Base-by-base conservation (phyloP, 2,797 vertebrate genomes). In the Tamandua tetradactyla region DNA sequence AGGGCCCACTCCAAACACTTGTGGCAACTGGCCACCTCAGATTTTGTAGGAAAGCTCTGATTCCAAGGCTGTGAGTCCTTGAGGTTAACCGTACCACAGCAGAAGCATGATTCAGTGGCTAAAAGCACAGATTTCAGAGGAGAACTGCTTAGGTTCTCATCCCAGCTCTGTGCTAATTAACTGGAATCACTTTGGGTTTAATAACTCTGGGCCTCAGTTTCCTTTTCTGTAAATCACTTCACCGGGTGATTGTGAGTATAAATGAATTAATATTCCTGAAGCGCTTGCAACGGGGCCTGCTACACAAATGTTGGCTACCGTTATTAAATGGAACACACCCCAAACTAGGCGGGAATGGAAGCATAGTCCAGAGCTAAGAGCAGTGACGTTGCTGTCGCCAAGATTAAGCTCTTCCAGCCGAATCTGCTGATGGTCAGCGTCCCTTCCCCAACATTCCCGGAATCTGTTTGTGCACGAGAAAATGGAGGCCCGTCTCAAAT, bases 371-470 rank as follows among this genome's bases (percentile, higher is more conserved):
- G 55, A 72, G 80, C 23, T 59, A 71, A 76, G 93, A 71, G 47
- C 32, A 80, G n/a, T 1, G n/a, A 18, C 20, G 30, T 27, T 47
- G 40, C 23, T n/a, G 66, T 49, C 5, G 3, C 59, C 17, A n/a
- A 0, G 52, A 83, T 9, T 13, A 57, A 37, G 52, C 37, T 86
- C 37, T 74, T 79, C 14, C n/a, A 74, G 59, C 9, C 15, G 69
- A 74, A 79, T 86, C 12, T 59, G 47, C 2, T 6, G 7, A 47
- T 2, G 14, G 49, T 23, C 3, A 23, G 12, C 23, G 25, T 18
- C n/a, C 7, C 7, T 11, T 0, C 10, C 7, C n/a, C 11, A 11
- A 1, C 27, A 15, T 12, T 3, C 61, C 72, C 0, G 18, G 59
- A 79, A 64, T 14, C n/a, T 40, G 52, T 80, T 2, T 59, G 40